Evolutionary conservation across 2,113 vertebrate genomes (phyloP).

Genomic region (Pristiophorus japonicus): DNA sequence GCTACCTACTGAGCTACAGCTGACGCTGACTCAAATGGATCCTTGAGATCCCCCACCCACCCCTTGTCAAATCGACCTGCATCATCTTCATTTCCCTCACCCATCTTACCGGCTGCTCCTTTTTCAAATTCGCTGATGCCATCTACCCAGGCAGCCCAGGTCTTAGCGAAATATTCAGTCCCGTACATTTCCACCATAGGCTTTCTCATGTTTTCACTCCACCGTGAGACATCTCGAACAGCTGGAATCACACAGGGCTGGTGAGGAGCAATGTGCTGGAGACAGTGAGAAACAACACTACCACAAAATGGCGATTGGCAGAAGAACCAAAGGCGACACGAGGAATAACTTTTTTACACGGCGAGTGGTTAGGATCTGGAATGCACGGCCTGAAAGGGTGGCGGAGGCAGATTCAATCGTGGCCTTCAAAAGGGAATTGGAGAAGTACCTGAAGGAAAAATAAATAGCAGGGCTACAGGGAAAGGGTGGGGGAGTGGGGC

Average conservation of each 20-base stretch:
- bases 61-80: not conserved
- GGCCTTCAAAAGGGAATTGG: too few relatives aligned
- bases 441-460: too few relatives aligned
- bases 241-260: constrained; percentile 49
- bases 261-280: not conserved
- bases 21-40: too few relatives aligned
- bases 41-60: too few relatives aligned
- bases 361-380: too few relatives aligned
- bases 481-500: too few relatives aligned
- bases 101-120: constrained; percentile 64
- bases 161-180: constrained; percentile 63
- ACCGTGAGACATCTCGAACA: constrained; percentile 75
- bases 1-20: too few relatives aligned
- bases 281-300: not conserved
- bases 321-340: too few relatives aligned
- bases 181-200: constrained; percentile 82
- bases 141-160: constrained; percentile 76
- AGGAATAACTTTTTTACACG: too few relatives aligned
- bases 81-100: not conserved
- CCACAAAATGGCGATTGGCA: not conserved
- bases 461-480: too few relatives aligned
- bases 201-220: constrained; percentile 70
- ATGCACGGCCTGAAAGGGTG: too few relatives aligned
- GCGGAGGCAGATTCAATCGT: too few relatives aligned
- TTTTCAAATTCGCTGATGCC: constrained; percentile 60